Base-by-base conservation (phyloP, 1,140 invertebrate species). In the Drosophila cardini region DNA sequence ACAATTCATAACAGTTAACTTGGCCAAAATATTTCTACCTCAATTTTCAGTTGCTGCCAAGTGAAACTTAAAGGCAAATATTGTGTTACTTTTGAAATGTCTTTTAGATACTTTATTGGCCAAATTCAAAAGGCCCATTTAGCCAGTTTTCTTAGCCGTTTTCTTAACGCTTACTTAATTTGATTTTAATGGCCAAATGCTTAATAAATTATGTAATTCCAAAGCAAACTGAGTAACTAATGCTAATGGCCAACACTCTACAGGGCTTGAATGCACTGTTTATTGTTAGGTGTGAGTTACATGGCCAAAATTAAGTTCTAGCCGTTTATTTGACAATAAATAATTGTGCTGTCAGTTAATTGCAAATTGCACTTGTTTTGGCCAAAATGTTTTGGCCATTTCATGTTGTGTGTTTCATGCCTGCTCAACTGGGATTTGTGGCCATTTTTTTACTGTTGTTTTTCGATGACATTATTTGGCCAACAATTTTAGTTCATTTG, bases 261-360 rank as follows among this genome's bases (percentile, higher is more conserved):
- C 57, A 16, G 43, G 11, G 42, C 32, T 43, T 26, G 48, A 78
- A 76, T 82, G 73, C 81, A 82, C 86, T 72, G 78, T 86, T 86
- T 86, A 86, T 72, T 80, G 58, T 74, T 63, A 21, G 64, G 40
- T 52, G 55, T 40, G 38, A 52, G 65, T 82, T 75, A 82, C 80
- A 83, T 71, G 78, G 69, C 74, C 70, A 85, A 26, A 80, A 68
- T 74, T 71, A 78, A 81, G 62, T n/a, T 6, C 43, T 11, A 11
- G 1, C 50, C 58, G 60, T 82, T 26, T 26, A 64, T 82, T 85
- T 87, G 83, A 78, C 78, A 78, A 78, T 85, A 86, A 79, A 87
- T 87, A 83, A 87, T 83, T 83, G 78, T 87, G 82, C 78, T 81
- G 62, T 36, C 68, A 87, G 82, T 86, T 86, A 86, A 86, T 86